A percentile compares a stretch with the other conserved stretches of the same genome.
Evolutionary conservation across 2,797 vertebrate species (phyloP).

Genomic region (Streptopelia turtur): DNA sequence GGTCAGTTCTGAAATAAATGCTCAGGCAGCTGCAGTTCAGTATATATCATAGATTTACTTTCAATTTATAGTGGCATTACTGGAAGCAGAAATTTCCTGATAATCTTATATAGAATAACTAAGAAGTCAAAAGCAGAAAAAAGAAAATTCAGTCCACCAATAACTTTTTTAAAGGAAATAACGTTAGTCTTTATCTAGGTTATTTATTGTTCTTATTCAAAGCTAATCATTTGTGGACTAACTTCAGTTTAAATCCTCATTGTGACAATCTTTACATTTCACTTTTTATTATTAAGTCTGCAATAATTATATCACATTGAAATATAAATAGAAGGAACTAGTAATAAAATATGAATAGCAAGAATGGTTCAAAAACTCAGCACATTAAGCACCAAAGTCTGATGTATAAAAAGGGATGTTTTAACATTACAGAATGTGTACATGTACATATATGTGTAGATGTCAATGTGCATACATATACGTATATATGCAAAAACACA

Average conservation of each 20-base stretch:
- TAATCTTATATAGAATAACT: neutral
- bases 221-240: neutral
- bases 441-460: accelerated
- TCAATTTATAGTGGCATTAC: neutral
- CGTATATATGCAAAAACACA: neutral
- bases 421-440: neutral
- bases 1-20: neutral
- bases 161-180: neutral
- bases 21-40: neutral
- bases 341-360: neutral
- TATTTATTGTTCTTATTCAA: neutral
- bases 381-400: neutral
- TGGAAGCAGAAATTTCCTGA: neutral
- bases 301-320: neutral
- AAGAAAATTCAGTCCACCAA: neutral
- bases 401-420: neutral
- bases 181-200: accelerated
- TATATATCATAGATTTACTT: neutral
- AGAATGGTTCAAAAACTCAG: neutral
- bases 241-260: neutral
- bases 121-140: neutral
- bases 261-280: neutral
- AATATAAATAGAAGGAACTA: neutral
- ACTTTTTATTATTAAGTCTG: neutral
- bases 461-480: no score